A percentile compares a stretch with the other conserved stretches of the same genome.
phyloP scores from a whole-genome alignment of 2,797 vertebrate species.

The Acanthornis magna region DNA sequence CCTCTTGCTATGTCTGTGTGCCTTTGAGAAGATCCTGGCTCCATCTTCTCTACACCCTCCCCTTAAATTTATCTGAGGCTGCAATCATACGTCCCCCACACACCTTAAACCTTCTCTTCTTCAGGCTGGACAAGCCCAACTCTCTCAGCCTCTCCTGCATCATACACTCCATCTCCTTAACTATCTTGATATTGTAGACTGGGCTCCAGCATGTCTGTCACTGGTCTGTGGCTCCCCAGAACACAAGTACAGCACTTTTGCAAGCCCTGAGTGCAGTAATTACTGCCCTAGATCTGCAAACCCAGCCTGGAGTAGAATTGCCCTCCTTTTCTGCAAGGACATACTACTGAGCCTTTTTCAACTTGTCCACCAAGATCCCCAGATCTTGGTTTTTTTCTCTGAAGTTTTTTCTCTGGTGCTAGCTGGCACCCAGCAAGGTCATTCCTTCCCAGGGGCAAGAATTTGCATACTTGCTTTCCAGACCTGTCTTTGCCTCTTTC shows the following conservation, averaged over 20 bases:
- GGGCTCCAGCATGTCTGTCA: not conserved
- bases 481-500: not conserved
- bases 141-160: not conserved
- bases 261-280: not conserved
- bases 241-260: not conserved
- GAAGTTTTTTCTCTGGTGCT: not conserved
- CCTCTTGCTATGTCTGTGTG: not conserved
- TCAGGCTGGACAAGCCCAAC: not conserved
- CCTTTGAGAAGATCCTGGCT: not conserved
- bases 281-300: not conserved
- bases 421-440: not conserved
- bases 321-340: not conserved
- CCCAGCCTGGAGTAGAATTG: not conserved
- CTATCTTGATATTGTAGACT: not conserved
- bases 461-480: not conserved
- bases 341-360: not conserved
- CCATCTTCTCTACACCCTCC: not conserved
- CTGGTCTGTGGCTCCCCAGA: not conserved
- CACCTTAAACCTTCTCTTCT: not conserved
- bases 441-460: not conserved
- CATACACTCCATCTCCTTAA: not conserved
- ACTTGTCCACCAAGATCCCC: not conserved
- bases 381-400: not conserved
- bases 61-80: not conserved
- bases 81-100: not conserved